phyloP scores from a whole-genome alignment of 2,888 invertebrate species.

The Mellilla xanthometata region DNA sequence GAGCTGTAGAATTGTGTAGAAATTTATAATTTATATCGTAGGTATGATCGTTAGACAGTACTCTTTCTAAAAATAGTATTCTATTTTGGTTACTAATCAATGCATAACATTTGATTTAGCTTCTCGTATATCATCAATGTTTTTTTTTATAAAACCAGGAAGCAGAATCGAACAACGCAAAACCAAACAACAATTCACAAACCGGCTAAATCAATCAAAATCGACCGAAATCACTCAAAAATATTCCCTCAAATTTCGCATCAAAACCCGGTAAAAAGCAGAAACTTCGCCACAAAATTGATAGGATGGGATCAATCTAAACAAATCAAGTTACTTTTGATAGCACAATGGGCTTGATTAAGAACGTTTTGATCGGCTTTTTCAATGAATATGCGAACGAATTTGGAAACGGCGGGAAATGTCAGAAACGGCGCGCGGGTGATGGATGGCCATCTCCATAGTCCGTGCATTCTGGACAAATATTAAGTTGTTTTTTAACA shows the following conservation, averaged over 20 bases:
- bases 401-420: slow-evolving; percentile 56
- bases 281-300: slow-evolving; percentile 52
- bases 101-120: too few species aligned
- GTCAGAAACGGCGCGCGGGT: slow-evolving; percentile 53
- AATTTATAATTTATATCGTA: too few species aligned
- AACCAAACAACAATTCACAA: slow-evolving; percentile 11
- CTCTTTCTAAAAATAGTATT: too few species aligned
- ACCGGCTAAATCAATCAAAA: slow-evolving; percentile 32
- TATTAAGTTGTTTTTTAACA: neutral
- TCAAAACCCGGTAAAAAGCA: slow-evolving; percentile 40
- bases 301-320: slow-evolving; percentile 64
- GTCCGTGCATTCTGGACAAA: neutral
- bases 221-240: slow-evolving; percentile 26
- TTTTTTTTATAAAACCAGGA: neutral
- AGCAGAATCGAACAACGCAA: slow-evolving; percentile 9
- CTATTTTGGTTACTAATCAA: too few species aligned
- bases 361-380: slow-evolving; percentile 47
- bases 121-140: too few species aligned
- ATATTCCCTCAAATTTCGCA: slow-evolving; percentile 45
- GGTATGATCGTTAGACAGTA: too few species aligned
- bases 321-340: slow-evolving; percentile 55
- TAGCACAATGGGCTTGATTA: slow-evolving; percentile 67
- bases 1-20: too few species aligned
- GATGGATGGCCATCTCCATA: slow-evolving; percentile 51
- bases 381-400: slow-evolving; percentile 47